These are phyloP conservation scores for Brachylomia viminalis DNA, from an alignment of 2,888 invertebrate genomes.

Conservation along the genomic window DNA sequence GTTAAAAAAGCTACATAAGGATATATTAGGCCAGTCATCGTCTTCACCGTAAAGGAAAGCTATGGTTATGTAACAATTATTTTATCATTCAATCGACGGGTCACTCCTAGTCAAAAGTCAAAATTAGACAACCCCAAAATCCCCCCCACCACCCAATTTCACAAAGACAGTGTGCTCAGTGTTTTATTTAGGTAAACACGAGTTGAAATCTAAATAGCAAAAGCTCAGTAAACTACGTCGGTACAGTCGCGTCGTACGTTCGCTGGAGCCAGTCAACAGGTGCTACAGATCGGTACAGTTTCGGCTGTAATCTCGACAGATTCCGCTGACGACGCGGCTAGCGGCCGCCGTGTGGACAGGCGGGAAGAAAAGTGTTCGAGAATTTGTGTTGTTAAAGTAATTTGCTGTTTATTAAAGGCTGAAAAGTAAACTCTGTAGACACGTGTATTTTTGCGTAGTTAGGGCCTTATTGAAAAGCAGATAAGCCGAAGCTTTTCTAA, in stretches of 20 bases:
- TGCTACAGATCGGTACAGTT: constrained; percentile 62
- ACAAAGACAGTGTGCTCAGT: not conserved
- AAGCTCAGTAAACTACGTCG: not conserved
- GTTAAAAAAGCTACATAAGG: too few species aligned
- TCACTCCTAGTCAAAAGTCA: too few species aligned
- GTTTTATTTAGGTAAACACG: not conserved
- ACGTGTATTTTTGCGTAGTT: not conserved
- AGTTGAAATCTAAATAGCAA: not conserved
- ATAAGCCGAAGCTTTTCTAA: not conserved
- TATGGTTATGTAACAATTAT: not conserved
- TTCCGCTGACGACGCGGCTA: constrained; percentile 75
- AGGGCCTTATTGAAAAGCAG: too few species aligned
- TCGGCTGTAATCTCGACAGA: constrained; percentile 70
- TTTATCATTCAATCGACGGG: too few species aligned
- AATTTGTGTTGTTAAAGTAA: not conserved
- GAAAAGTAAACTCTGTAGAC: not conserved
- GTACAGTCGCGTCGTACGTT: constrained; percentile 24
- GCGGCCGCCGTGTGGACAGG: constrained; percentile 37
- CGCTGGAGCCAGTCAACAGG: constrained; percentile 61
- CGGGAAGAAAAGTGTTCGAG: constrained; percentile 38
- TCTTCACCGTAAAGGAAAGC: too few species aligned
- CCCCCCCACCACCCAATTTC: not conserved
- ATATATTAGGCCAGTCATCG: too few species aligned
- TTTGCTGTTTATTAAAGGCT: not conserved
- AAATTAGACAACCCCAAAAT: not conserved